A percentile compares a stretch with the other conserved stretches of the same genome.
These are phyloP conservation scores for Vannuccia rotundouncinata DNA, from an alignment of 2,888 invertebrate genomes.

Conservation along the genomic window DNA sequence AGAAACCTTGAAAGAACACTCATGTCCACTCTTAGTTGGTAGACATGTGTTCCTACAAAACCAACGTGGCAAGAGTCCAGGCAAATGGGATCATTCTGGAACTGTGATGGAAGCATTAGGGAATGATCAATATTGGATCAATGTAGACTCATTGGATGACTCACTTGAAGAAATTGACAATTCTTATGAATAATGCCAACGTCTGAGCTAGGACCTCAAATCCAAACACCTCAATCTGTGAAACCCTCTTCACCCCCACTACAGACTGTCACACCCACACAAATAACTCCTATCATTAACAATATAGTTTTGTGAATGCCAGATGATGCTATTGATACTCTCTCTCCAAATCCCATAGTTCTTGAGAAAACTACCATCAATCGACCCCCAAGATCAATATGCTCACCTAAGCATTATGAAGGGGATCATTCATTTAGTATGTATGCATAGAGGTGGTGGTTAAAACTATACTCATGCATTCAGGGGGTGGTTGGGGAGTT, in stretches of 20 bases:
- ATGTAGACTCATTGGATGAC: not conserved
- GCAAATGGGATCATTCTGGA: conserved; percentile 1
- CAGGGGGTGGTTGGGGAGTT: too few relatives aligned
- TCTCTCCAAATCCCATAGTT: not conserved
- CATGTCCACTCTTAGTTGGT: not conserved
- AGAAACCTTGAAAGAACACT: not conserved
- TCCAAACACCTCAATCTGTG: not conserved
- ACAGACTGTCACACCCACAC: too few relatives aligned
- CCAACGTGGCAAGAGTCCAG: not conserved
- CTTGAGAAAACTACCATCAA: not conserved
- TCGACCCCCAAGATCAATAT: not conserved
- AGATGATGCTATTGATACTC: not conserved
- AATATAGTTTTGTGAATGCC: not conserved
- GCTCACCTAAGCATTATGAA: not conserved
- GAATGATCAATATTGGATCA: not conserved
- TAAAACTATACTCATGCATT: too few relatives aligned
- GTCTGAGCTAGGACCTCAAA: not conserved
- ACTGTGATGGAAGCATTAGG: conserved; percentile 4
- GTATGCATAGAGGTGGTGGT: too few relatives aligned
- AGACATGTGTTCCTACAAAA: conserved; percentile 2
- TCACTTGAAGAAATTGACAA: not conserved
- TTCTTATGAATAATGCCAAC: not conserved
- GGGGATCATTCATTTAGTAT: too few relatives aligned
- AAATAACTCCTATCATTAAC: conserved; percentile 4
- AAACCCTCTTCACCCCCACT: not conserved